These are phyloP conservation scores for Oreochromis aureus DNA, from an alignment of 2,113 vertebrate genomes.

Conservation along the genomic window DNA sequence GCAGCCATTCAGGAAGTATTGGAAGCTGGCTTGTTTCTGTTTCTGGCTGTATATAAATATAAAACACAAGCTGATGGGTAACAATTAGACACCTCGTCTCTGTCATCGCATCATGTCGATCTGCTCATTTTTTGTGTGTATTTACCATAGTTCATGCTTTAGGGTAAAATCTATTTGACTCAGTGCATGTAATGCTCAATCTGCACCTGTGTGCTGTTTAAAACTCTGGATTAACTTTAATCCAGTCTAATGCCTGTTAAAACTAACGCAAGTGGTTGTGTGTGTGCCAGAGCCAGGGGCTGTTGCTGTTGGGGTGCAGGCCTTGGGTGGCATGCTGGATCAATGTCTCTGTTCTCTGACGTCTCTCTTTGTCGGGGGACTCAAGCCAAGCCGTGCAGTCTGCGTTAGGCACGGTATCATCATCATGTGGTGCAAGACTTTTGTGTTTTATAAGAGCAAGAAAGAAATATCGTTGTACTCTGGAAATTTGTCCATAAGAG, in stretches of 20 bases:
- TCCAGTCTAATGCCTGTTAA: background rate
- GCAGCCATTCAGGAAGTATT: background rate
- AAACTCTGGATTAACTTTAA: background rate
- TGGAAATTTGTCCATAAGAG: background rate
- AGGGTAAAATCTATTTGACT: background rate
- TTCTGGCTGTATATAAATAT: background rate
- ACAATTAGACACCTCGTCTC: background rate
- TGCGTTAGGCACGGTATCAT: background rate
- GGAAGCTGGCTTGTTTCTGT: background rate
- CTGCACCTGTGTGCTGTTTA: background rate
- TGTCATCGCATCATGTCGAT: background rate
- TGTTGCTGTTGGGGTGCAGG: background rate
- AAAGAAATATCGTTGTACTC: background rate
- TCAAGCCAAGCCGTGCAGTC: background rate
- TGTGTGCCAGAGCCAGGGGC: background rate
- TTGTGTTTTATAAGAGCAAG: background rate
- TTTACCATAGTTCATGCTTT: background rate
- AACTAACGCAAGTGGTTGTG: background rate
- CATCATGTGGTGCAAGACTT: background rate
- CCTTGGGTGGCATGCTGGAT: constrained; percentile 3
- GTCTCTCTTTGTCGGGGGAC: constrained; percentile 9
- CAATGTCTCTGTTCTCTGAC: constrained; percentile 35
- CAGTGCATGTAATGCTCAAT: background rate
- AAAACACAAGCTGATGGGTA: background rate
- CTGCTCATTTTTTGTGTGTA: background rate